Percentiles rank a stretch among this genome's conserved stretches.
Evolutionary conservation across 1,140 invertebrate genomes (phyloP).

Genomic region (Pectinophora gossypiella): DNA sequence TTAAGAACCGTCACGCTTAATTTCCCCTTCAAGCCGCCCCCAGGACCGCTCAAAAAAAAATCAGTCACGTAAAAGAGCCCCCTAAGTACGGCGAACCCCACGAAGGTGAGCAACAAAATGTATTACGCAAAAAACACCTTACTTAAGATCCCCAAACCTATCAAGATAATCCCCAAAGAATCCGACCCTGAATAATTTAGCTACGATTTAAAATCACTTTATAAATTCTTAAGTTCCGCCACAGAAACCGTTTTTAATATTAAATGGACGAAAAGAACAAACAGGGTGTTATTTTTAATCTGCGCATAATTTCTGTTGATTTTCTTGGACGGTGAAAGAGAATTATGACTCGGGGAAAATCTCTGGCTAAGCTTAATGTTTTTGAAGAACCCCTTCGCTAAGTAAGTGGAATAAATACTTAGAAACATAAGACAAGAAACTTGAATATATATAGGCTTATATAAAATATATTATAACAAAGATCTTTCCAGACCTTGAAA

Average conservation of each 20-base stretch:
- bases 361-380: too few relatives aligned
- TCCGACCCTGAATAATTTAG: constrained; percentile 23
- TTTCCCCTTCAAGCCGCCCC: neutral
- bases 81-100: neutral
- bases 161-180: constrained; percentile 20
- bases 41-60: neutral
- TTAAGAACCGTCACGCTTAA: neutral
- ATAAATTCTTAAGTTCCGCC: constrained; percentile 16
- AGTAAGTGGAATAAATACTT: too few relatives aligned
- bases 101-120: neutral
- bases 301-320: too few relatives aligned
- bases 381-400: too few relatives aligned
- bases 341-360: too few relatives aligned
- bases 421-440: too few relatives aligned
- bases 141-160: constrained; percentile 11
- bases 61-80: too few relatives aligned
- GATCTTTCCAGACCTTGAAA: too few relatives aligned
- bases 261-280: neutral
- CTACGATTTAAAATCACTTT: constrained; percentile 28
- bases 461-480: too few relatives aligned
- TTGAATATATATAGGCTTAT: too few relatives aligned
- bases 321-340: too few relatives aligned
- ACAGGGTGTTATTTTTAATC: too few relatives aligned
- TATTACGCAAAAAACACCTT: constrained; percentile 2
- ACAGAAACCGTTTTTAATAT: neutral